Conservation (phyloP, 2,113 vertebrate species). For the Accipiter cooperii region DNA sequence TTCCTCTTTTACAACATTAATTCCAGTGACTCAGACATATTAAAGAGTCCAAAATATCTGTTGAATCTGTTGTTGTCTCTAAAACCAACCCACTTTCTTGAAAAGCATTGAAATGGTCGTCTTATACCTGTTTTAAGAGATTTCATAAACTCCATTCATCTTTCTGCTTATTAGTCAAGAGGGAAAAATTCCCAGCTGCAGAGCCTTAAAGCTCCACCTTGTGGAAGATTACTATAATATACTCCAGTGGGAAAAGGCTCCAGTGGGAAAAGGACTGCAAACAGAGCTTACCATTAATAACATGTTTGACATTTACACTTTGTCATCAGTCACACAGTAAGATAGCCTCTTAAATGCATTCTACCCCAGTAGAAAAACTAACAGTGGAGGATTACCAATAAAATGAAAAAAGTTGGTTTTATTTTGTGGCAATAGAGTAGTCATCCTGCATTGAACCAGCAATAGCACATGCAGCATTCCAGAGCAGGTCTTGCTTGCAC, state of each 20-base stretch:
- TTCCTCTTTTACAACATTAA: neutral
- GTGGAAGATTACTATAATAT: neutral
- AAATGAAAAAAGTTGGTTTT: neutral
- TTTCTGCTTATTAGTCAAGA: neutral
- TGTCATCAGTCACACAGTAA: neutral
- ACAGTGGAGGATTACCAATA: neutral
- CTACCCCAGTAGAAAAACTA: neutral
- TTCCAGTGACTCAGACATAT: neutral
- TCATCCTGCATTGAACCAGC: neutral
- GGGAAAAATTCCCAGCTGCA: neutral
- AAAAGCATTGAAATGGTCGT: neutral
- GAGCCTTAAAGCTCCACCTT: slow-evolving; percentile 33
- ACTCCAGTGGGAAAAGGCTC: neutral
- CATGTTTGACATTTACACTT: fast-evolving
- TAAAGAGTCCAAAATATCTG: neutral
- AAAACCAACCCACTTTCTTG: neutral
- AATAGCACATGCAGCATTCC: neutral
- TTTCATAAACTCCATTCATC: neutral
- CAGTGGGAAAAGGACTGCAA: neutral
- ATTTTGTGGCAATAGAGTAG: neutral
- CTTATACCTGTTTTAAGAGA: neutral
- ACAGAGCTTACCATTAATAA: neutral
- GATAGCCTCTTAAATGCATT: neutral
- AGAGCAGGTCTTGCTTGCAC: neutral
- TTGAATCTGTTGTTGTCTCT: neutral